Base-by-base conservation (phyloP, 2,113 vertebrate genomes). In the Lagopus leucura region DNA sequence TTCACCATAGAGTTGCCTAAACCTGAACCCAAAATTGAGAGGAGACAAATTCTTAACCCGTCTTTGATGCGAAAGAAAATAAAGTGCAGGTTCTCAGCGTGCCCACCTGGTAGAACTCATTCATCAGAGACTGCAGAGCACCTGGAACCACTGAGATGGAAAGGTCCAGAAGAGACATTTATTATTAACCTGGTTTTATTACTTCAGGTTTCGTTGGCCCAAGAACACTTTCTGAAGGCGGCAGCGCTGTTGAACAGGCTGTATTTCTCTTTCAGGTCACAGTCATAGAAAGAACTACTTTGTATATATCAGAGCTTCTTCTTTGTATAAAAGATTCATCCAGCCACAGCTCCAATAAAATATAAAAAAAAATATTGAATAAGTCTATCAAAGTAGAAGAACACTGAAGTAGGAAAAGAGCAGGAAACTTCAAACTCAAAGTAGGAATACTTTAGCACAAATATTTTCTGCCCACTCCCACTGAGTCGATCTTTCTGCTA, bases 381-480 rank as follows among this genome's bases (percentile, higher is more conserved):
- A 74, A 83, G 55, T 57, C 88, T 77, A 74, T 24, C 43, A 52
- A 86, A 86, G 89, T 40, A 80, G 80, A 2, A 83, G 66, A 57
- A 94, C 74, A 71, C 27, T 48, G 36, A 86, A 86, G 88, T 48
- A 90, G 86, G 2, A 84, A 72, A 94, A 92, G 32, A 83, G 65
- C 52, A 81, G 84, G 43, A 88, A 86, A 85, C 52, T 88, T 97
- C 95, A 92, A 91, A 88, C 61, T 86, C 43, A 43, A 81, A 94
- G 87, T 71, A 87, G 87, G 87, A 93, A 91, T 89, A 91, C 93
- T 89, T 91, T 83, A 14, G 6, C 52, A 93, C 72, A 82, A 45
- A 80, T 34, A 45, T 57, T 60, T 86, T 92, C 64, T 69, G 27
- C 69, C 92, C 42, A 27, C 34, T 86, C 91, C 45, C 61, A 63